Conservation (phyloP, 2,113 vertebrate species). For the Panurus biarmicus region DNA sequence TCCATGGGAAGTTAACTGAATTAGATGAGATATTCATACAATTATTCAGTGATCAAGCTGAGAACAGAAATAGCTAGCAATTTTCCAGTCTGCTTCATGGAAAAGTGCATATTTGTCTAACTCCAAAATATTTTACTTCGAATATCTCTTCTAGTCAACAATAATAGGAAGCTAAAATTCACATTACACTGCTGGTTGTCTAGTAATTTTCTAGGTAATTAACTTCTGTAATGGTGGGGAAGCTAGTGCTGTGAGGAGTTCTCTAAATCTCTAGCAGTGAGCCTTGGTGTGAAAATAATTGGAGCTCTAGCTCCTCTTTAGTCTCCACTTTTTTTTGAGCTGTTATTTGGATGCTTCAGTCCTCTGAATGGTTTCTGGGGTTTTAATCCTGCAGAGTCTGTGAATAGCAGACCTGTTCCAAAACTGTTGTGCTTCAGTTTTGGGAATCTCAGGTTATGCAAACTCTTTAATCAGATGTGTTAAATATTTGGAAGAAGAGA, state of each 20-base stretch:
- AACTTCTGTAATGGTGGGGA: neutral
- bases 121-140: neutral
- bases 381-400: neutral
- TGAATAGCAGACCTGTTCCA: neutral
- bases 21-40: neutral
- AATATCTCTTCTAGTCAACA: slow-evolving; percentile 5
- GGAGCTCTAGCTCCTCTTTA: neutral
- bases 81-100: slow-evolving; percentile 23
- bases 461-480: neutral
- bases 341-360: neutral
- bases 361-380: neutral
- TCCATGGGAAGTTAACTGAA: neutral
- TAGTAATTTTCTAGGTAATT: slow-evolving; percentile 38
- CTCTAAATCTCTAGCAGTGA: neutral
- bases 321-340: neutral
- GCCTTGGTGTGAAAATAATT: neutral
- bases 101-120: neutral
- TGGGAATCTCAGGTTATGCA: neutral
- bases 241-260: neutral
- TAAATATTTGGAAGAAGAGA: neutral
- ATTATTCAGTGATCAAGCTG: neutral
- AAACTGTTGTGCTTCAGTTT: neutral
- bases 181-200: neutral
- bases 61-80: neutral
- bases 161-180: slow-evolving; percentile 3